Percentiles rank a stretch among this genome's conserved stretches.
Conservation (phyloP, 2,797 vertebrate species). For the Rhadinocentrus ornatus region DNA sequence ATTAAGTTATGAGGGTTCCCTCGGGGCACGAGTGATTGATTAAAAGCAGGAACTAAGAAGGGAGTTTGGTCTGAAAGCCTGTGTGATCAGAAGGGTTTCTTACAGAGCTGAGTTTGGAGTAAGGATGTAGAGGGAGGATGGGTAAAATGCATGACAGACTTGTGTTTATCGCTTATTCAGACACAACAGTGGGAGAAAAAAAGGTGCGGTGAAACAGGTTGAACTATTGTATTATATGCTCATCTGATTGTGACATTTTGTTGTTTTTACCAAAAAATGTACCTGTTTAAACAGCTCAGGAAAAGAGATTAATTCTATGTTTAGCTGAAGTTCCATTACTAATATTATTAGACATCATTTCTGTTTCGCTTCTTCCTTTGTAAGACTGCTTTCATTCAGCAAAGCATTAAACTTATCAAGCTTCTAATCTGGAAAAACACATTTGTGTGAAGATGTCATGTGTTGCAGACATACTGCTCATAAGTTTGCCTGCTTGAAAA, state of each 20-base stretch:
- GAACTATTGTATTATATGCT: background rate
- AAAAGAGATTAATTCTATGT: background rate
- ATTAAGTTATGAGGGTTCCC: slow-evolving; percentile 13
- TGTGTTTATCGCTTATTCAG: background rate
- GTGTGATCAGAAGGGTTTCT: background rate
- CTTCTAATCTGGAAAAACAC: slow-evolving; percentile 14
- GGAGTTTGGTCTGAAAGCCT: background rate
- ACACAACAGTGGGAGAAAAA: background rate
- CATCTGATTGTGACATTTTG: background rate
- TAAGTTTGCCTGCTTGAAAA: background rate
- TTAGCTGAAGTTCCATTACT: slow-evolving; percentile 1
- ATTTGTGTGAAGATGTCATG: background rate
- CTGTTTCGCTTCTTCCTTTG: background rate
- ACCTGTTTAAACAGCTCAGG: background rate
- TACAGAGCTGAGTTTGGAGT: background rate
- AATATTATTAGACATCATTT: too few relatives aligned
- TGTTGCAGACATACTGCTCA: background rate
- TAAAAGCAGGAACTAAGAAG: background rate
- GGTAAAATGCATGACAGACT: background rate
- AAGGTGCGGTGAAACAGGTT: background rate
- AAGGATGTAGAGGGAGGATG: background rate
- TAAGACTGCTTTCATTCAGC: background rate
- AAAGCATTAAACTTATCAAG: slow-evolving; percentile 6
- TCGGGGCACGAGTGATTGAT: background rate
- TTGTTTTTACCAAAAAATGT: slow-evolving; percentile 2